Conservation (phyloP, 2,797 vertebrate species). For the Sebastes minor region DNA sequence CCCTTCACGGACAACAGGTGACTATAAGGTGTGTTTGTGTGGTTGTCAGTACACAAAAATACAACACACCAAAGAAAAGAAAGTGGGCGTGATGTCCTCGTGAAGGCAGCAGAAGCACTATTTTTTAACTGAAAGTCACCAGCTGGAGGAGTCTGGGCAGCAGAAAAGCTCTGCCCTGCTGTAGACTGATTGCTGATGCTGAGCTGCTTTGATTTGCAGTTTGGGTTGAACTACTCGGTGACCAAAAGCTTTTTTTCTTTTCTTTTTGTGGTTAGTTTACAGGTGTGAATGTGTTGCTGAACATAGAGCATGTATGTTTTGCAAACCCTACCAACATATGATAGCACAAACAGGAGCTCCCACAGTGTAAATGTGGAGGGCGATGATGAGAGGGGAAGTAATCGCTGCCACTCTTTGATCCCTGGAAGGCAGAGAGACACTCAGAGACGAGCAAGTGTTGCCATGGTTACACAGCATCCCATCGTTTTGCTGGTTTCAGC, state of each 20-base stretch:
- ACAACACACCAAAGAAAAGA: neutral
- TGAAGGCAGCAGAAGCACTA: neutral
- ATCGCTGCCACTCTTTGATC: constrained; percentile 15
- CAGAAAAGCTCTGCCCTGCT: too few species aligned
- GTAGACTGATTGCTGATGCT: neutral
- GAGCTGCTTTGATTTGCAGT: neutral
- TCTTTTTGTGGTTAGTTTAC: too few species aligned
- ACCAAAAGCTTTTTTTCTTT: too few species aligned
- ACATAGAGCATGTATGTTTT: too few species aligned
- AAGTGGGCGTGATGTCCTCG: neutral
- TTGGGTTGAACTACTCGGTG: neutral
- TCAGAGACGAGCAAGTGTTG: constrained; percentile 19
- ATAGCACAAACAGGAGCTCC: neutral
- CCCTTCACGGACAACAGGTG: neutral
- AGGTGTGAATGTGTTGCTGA: too few species aligned
- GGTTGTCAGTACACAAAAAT: neutral
- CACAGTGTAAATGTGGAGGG: neutral
- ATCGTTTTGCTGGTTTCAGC: neutral
- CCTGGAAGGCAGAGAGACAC: constrained; percentile 5
- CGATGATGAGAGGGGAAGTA: neutral
- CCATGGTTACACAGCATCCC: constrained; percentile 54
- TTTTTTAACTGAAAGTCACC: neutral
- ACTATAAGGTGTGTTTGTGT: neutral
- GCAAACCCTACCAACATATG: neutral
- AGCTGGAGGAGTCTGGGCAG: neutral